phyloP scores from a whole-genome alignment of 2,797 vertebrate species.

The Eutrigla gurnardus region DNA sequence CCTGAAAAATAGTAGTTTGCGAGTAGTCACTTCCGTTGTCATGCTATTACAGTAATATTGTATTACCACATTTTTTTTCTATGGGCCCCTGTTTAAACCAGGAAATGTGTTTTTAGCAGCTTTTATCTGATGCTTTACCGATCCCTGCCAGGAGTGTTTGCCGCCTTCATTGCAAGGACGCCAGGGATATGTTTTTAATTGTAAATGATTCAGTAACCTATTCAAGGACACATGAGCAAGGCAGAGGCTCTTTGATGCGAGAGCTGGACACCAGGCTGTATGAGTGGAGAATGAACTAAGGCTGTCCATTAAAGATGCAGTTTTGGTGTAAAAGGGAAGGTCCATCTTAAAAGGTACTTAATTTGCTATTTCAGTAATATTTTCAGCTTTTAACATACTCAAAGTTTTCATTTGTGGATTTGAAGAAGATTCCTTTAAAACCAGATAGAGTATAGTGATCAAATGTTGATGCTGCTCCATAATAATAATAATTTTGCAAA shows the following conservation, averaged over 20 bases:
- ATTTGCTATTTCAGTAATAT: slow-evolving; percentile 12
- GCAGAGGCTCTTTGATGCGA: background rate
- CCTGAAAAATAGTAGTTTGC: slow-evolving; percentile 14
- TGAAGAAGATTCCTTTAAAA: background rate
- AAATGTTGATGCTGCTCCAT: background rate
- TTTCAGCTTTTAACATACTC: background rate
- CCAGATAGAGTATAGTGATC: background rate
- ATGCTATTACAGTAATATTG: background rate
- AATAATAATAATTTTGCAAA: background rate
- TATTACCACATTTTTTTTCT: slow-evolving; percentile 6
- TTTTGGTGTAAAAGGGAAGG: slow-evolving; percentile 16
- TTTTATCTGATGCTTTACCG: slow-evolving; percentile 7
- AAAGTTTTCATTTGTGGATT: background rate
- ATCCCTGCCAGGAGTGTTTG: background rate
- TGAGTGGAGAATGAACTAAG: background rate
- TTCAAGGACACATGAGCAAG: background rate
- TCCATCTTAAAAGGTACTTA: background rate
- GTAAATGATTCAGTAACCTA: background rate
- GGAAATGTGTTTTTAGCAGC: slow-evolving; percentile 14
- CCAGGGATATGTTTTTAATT: background rate
- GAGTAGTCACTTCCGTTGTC: background rate
- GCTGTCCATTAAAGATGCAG: slow-evolving; percentile 6
- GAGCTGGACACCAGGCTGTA: background rate
- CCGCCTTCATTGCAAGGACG: background rate
- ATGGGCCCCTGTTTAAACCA: background rate